Evolutionary conservation across 2,888 invertebrate genomes (phyloP), one percentile per base, ranked within the genome.

Genomic region (Drosophila leonis): DNA sequence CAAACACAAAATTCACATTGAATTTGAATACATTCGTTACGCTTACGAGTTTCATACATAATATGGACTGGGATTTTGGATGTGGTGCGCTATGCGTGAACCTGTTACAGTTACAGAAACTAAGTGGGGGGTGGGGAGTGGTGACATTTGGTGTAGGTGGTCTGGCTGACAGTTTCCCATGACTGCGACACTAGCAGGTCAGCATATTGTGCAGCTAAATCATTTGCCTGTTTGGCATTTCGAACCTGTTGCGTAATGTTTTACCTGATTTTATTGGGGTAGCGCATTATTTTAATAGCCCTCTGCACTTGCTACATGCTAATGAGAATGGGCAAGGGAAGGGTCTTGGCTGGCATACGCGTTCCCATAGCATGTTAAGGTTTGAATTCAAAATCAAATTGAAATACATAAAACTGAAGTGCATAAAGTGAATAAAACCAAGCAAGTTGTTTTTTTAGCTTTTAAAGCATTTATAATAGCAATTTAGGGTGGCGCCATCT

Each of bases 241-340:
- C 48, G 65, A 56, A 70, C 85, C 71, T 82, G 88, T 84, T 85
- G 78, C 84, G 69, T 65, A 78, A 80, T 82, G 79, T 65, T 74
- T 82, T 72, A 82, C 48, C 69, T 69, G 77, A 87, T 71, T 83
- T 88, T 78, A 88, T 87, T 82, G 78, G 72, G 82, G 72, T 69
- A 54, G 66, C 39, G 62, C 54, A 56, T 46, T 62, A 39, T 33
- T 78, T 82, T 82, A 75, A 85, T 87, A 46, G 55, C 20, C 39
- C 59, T 31, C 62, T 46, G 48, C 65, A 65, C 80, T 35, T 31
- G 35, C 24, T 69, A 66, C 75, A 83, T 83, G 46, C 48, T 39
- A 87, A 88, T 83, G 75, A 85, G 69, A 0, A 13, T 8, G 29
- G 51, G 20, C 10, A 1, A 20, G 39, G 39, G 42, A 20, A 44